These are phyloP conservation scores for Tadarida brasiliensis DNA, from an alignment of 2,797 vertebrate genomes.

Conservation along the genomic window DNA sequence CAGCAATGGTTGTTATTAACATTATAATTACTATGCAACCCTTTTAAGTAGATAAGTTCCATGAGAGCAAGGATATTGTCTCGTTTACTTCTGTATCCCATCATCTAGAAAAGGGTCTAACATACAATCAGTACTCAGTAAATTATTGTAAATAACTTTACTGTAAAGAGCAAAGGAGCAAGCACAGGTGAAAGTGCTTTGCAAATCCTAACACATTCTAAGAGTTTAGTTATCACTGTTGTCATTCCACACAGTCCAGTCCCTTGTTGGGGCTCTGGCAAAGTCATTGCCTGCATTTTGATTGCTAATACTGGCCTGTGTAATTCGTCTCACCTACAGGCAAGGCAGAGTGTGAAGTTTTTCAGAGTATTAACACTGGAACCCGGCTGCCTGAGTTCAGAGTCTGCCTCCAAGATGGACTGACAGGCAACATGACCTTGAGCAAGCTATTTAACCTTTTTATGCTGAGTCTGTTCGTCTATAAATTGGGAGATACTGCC, in stretches of 20 bases:
- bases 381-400: not conserved
- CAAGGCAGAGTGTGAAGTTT: not conserved
- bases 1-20: not conserved
- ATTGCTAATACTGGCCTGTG: not conserved
- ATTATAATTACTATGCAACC: not conserved
- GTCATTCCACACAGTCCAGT: not conserved
- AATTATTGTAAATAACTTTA: not conserved
- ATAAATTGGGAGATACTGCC: not conserved
- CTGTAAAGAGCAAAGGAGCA: not conserved
- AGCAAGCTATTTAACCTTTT: not conserved
- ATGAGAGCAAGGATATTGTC: not conserved
- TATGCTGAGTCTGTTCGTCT: not conserved
- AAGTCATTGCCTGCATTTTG: not conserved
- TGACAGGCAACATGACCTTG: not conserved
- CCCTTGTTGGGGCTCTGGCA: not conserved
- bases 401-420: not conserved
- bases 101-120: not conserved
- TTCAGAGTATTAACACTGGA: not conserved
- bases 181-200: not conserved
- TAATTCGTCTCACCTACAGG: not conserved
- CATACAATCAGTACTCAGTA: not conserved
- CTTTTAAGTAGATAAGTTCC: not conserved
- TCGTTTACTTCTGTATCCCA: not conserved
- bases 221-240: not conserved
- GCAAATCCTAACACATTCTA: not conserved